Percentiles rank a stretch among this genome's conserved stretches.
phyloP scores from a whole-genome alignment of 2,888 invertebrate species.

The Linyphia triangularis region DNA sequence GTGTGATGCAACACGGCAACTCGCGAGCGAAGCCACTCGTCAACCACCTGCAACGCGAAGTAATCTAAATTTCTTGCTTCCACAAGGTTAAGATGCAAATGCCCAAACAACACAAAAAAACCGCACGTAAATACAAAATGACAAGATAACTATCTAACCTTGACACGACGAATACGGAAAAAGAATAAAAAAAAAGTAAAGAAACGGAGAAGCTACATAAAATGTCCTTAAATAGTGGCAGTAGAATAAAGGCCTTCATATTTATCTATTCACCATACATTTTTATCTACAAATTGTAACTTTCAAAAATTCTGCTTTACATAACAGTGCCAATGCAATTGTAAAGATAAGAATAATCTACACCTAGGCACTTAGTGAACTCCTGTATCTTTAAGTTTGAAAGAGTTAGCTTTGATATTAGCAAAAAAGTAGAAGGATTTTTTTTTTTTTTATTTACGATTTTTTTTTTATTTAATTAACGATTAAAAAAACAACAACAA shows the following conservation, averaged over 20 bases:
- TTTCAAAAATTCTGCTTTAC: not conserved
- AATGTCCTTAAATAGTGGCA: conserved; percentile 1
- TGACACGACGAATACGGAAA: conserved; percentile 16
- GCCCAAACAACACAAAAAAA: conserved; percentile 6
- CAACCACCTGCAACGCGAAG: not conserved
- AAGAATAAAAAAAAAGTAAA: conserved; percentile 14
- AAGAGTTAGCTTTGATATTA: too few species aligned
- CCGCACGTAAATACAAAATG: conserved; percentile 1
- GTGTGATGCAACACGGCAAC: too few species aligned
- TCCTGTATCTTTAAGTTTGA: too few species aligned
- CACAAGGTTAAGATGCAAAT: conserved; percentile 31
- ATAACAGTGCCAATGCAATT: not conserved
- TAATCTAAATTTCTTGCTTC: not conserved
- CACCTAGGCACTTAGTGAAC: too few species aligned
- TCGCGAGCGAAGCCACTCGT: too few species aligned
- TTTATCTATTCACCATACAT: not conserved
- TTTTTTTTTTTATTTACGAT: too few species aligned
- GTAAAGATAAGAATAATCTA: not conserved
- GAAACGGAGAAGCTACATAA: conserved; percentile 3
- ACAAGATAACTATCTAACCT: conserved; percentile 32
- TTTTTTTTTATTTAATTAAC: too few species aligned
- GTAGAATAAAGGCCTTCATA: not conserved
- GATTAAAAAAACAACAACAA: too few species aligned
- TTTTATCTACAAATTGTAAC: not conserved
- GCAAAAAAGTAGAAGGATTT: too few species aligned